phyloP scores from a whole-genome alignment of 2,888 invertebrate species.

The Galeruca laticollis region DNA sequence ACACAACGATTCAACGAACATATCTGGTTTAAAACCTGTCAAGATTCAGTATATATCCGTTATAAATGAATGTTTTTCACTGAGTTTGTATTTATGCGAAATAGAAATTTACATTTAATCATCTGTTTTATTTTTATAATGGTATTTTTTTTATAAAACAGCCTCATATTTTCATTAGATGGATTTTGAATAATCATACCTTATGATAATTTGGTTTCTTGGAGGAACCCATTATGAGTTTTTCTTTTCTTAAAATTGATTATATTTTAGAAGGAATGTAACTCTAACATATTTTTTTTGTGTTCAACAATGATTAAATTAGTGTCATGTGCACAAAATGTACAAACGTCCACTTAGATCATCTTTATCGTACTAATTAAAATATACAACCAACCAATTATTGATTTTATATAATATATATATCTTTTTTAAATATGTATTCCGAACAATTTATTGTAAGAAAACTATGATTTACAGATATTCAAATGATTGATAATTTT shows the following conservation, averaged over 20 bases:
- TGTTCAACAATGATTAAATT: slow-evolving; percentile 33
- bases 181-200: no score
- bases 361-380: slow-evolving; percentile 39
- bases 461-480: slow-evolving; percentile 16
- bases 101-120: background rate
- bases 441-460: slow-evolving; percentile 23
- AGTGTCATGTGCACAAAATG: slow-evolving; percentile 53
- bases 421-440: slow-evolving; percentile 40
- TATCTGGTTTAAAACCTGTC: background rate
- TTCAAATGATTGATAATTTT: slow-evolving; percentile 10
- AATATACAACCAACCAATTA: slow-evolving; percentile 22
- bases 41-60: background rate
- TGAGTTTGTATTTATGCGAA: background rate
- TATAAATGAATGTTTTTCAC: background rate
- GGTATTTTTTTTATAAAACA: background rate
- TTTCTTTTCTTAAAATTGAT: background rate
- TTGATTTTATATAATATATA: slow-evolving; percentile 37
- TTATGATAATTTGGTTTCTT: no score
- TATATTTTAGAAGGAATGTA: slow-evolving; percentile 1
- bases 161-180: no score
- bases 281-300: slow-evolving; percentile 18
- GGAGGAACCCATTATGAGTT: background rate
- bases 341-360: slow-evolving; percentile 45
- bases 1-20: slow-evolving; percentile 12
- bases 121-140: background rate